Evolutionary conservation across 1,140 invertebrate species (phyloP), one percentile per base, ranked within the genome.

Genomic region (Mamestra configurata): DNA sequence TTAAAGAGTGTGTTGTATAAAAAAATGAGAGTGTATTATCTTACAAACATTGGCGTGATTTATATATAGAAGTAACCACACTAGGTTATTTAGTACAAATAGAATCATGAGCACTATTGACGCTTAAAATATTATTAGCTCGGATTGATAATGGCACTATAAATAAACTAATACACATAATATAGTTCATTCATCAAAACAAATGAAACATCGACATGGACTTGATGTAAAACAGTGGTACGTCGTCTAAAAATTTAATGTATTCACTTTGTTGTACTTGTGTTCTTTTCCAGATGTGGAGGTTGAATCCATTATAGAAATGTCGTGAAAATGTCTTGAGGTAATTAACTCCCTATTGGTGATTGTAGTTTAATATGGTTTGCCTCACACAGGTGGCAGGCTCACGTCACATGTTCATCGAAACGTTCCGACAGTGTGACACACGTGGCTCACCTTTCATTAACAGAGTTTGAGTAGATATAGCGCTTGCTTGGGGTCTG

Each of bases 211-310:
- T 86, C 83, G 87, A 87, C 89, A 86, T 90, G 92, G 93, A 93
- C 93, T 95, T 87, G 86, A 94, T 95, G 93, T 95, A 95, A 93
- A 94, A 83, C 93, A 93, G 92, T 90, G 86, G 90, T 89, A 88
- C 90, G 90, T 90, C 85, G 84, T 89, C 83, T 89, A 89, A 86
- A 85, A 84, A 86, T 83, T 90, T 88, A 87, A 88, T 90, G 86
- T 94, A 95, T 93, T 95, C 89, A 95, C 90, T 91, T 94, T 94
- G 93, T 95, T 95, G 93, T 95, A 95, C 92, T 95, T 95, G 93
- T 95, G 93, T 95, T 95, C 93, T 95, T 95, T 95, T 95, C 88
- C 93, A 95, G 93, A 95, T 95, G 90, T 95, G 92, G 93, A 91
- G 93, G 92, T 94, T 95, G 92, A 94, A 92, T 93, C 93, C 90